These are phyloP conservation scores for Trachelus iudaicus DNA, from an alignment of 2,888 invertebrate species.

Conservation along the genomic window DNA sequence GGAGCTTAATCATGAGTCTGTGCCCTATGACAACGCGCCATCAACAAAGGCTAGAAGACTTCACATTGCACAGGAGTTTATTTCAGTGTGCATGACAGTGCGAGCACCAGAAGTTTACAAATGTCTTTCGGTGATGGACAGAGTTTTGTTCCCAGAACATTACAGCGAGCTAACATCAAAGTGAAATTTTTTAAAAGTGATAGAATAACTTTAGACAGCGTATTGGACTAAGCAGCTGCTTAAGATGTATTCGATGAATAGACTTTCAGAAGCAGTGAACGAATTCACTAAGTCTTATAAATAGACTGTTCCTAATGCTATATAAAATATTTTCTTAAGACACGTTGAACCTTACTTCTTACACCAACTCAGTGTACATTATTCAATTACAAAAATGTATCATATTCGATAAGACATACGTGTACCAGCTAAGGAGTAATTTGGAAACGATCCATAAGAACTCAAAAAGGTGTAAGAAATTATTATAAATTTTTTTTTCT, in stretches of 20 bases:
- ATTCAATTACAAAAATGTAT: background rate
- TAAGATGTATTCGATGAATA: background rate
- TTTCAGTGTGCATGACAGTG: constrained; percentile 28
- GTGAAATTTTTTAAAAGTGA: background rate
- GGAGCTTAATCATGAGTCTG: background rate
- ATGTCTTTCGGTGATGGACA: constrained; percentile 26
- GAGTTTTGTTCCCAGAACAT: constrained; percentile 16
- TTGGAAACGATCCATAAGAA: background rate
- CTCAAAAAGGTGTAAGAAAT: background rate
- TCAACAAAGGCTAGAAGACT: constrained; percentile 11
- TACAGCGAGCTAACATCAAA: background rate
- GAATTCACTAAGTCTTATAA: background rate
- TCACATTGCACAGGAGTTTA: constrained; percentile 22
- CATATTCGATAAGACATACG: background rate
- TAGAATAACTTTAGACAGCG: background rate
- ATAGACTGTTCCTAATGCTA: background rate
- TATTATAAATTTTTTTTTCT: background rate
- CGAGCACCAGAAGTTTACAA: constrained; percentile 18
- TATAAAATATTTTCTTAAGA: background rate
- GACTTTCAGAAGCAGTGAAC: background rate
- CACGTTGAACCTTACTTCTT: background rate
- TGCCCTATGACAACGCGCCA: background rate
- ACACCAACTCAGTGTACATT: background rate
- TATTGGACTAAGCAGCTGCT: background rate
- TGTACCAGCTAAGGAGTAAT: background rate